phyloP scores from a whole-genome alignment of 2,888 invertebrate genomes.

The Drosophila imparisetae region DNA sequence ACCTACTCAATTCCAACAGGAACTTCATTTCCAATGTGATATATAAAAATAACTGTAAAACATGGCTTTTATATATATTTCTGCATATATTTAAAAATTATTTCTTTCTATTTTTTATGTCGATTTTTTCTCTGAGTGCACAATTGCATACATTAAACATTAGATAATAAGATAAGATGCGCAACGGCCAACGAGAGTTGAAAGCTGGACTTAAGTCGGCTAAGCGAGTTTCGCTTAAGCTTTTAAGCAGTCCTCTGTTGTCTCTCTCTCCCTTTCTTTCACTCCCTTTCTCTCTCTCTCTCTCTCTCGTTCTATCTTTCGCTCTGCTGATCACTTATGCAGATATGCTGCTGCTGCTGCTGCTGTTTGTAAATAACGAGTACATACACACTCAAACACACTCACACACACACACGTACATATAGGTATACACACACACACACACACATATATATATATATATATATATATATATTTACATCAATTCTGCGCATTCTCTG shows the following conservation, averaged over 20 bases:
- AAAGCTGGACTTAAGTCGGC: neutral
- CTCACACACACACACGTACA: neutral
- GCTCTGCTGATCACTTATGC: slow-evolving; percentile 5
- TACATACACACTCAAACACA: neutral
- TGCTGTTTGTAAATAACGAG: neutral
- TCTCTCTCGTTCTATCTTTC: neutral
- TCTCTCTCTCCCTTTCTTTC: no score
- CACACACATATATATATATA: neutral
- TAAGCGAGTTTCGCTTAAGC: neutral
- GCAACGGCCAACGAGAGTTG: neutral
- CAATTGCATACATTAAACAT: neutral
- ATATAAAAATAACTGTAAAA: no score
- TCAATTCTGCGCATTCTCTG: slow-evolving; percentile 7
- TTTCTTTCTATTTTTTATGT: no score
- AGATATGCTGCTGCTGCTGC: neutral
- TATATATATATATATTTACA: neutral
- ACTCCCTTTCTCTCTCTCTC: neutral
- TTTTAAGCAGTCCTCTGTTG: neutral
- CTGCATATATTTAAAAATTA: no score
- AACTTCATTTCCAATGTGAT: no score
- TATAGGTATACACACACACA: neutral
- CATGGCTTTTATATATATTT: no score
- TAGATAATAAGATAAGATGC: neutral
- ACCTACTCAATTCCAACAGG: no score
- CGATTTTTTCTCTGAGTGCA: neutral